These are phyloP conservation scores for Coenonympha arcania DNA, from an alignment of 2,888 invertebrate genomes.

Conservation along the genomic window DNA sequence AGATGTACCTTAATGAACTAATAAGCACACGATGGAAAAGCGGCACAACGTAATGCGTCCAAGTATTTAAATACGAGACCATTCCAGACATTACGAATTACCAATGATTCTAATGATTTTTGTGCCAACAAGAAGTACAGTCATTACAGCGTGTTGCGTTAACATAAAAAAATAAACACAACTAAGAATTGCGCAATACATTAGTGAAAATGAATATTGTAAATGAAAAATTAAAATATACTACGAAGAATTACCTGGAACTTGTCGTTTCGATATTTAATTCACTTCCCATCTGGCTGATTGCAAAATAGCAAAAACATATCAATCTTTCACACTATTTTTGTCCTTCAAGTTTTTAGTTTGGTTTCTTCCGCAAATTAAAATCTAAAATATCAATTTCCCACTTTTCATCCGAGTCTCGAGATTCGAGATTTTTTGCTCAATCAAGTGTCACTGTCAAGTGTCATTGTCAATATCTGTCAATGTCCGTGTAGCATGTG, in stretches of 20 bases:
- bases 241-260: slow-evolving; percentile 45
- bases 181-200: slow-evolving; percentile 49
- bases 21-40: slow-evolving; percentile 51
- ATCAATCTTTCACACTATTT: background rate
- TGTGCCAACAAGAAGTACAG: slow-evolving; percentile 24
- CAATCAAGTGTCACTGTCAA: too few species aligned
- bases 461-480: too few species aligned
- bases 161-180: slow-evolving; percentile 1
- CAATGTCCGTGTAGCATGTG: too few species aligned
- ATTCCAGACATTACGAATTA: slow-evolving; percentile 41
- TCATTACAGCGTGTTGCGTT: slow-evolving; percentile 11
- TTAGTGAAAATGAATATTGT: slow-evolving; percentile 15
- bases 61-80: slow-evolving; percentile 43
- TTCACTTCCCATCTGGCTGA: slow-evolving; percentile 66
- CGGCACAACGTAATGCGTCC: slow-evolving; percentile 46
- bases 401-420: slow-evolving; percentile 1
- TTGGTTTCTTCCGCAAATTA: background rate
- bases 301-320: slow-evolving; percentile 54
- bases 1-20: slow-evolving; percentile 43
- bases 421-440: too few species aligned
- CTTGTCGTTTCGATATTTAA: slow-evolving; percentile 48
- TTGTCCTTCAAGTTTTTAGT: too few species aligned
- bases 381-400: slow-evolving; percentile 8
- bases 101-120: slow-evolving; percentile 11
- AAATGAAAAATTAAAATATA: background rate